Base-by-base conservation (phyloP, 1,140 invertebrate genomes). In the Brachionus rubens region DNA sequence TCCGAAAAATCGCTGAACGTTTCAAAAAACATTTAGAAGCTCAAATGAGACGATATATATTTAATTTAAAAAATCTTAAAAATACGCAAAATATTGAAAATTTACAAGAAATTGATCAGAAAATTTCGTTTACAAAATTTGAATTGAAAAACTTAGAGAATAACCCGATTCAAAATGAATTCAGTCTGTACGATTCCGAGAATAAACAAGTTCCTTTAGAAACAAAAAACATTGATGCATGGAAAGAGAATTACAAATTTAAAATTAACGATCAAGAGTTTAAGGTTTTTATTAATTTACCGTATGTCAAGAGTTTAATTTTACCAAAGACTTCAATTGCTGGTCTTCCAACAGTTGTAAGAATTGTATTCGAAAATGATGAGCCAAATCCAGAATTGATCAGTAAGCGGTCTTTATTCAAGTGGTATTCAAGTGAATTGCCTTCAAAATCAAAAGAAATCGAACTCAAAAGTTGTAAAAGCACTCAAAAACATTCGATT, bases 351-450 rank as follows among this genome's bases (percentile, higher is more conserved):
- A 28, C 24, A 28, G 50, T 72, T 40, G 24, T 50, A 21, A 19
- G 50, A 9, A 16, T 72, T 41, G 28, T 16, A 48, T 36, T 40
- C 41, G 68, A 72, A 40, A 5, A 19, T 9, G 47, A 72, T 21
- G 68, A 72, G 3, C 19, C 12, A 24, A 16, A 72, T 1, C 16
- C 28, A 1, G 46, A 72, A 26, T 36, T 72, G 19, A 21, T 72
- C 9, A 19, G 26, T 9, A 9, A 72, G 50, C 30, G 50, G 10
- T 72, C 68, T 21, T 36, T 36, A 14, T 72, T 72, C 24, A 72
- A 72, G 33, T 72, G 68, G 68, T 72, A 72, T 41, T 72, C 33
- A 21, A 72, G 68, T 54, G 68, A 72, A 24, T 3, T 12, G 12
- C 9, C 36, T 7, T 16, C 14, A 10, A 12, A 65, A 43, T 36